Evolutionary conservation across 35 echinoderm and acorn worm species (phyloP), one percentile per base, ranked within the genome.

Genomic region (Amphiura filiformis): DNA sequence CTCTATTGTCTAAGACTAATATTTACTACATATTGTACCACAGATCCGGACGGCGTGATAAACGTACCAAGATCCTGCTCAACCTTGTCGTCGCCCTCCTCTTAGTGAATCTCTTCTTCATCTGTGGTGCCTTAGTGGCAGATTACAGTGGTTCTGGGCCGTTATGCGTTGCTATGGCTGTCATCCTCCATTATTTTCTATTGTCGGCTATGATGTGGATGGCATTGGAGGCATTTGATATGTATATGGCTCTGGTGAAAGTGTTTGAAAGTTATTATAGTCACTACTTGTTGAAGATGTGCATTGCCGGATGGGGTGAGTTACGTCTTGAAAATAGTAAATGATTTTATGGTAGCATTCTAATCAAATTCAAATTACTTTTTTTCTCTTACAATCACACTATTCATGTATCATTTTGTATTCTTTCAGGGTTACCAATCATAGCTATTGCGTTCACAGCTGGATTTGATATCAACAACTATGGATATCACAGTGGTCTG

Each of bases 201-300:
- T 80, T 99, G 37, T 70, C 89, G 13, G 90, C 93, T n/a, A 88
- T 99, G 87, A 88, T 80, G 65, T 99, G 96, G 96, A 99, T 99
- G 96, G 96, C 78, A 1, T 1, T 99, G 7, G 93, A 99, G 41
- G 96, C 93, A 23, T 99, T 94, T 49, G 86, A 94, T 56, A 94
- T 99, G 96, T 99, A 99, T 49, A 89, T 99, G 76, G 93, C 96
- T 17, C 57, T 99, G 41, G 93, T 99, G 23, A 87, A 80, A 47
- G 93, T 99, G 39, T 94, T 99, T 38, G 89, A 89, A 17, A 82
- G 77, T 11, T 92, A 94, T 52, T 84, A 64, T 31, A 77, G 85
- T 31, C 93, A 95, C 75, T 93, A 95, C 32, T 85, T 99, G 14
- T 23, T 93, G 37, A 99, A 99, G 75, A 82, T 95, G 61, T 78